Base-by-base conservation (phyloP, 2,888 invertebrate genomes). In the Drosophila leonis region DNA sequence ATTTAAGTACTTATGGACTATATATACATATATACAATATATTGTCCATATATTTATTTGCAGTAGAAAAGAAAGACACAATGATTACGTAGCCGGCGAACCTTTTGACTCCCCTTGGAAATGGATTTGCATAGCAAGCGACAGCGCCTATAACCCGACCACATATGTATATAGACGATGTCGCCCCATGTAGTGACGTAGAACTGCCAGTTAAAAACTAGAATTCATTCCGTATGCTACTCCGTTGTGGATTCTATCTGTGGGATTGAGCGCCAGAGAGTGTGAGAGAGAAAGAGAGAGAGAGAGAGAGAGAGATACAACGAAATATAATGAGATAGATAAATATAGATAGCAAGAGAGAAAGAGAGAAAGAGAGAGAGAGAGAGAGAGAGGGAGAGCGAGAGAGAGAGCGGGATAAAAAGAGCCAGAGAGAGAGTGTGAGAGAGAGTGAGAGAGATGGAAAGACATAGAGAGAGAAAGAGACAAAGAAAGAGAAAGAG, bases 161-260 rank as follows among this genome's bases (percentile, higher is more conserved):
- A n/a, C n/a, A 18, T 15, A 46, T 37, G 24, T 35, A 44, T 13
- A 48, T 51, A 51, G 51, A 24, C 42, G 61, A 62, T 55, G 33
- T 46, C 37, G 44, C 20, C 46, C 37, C 13, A 24, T 24, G 4
- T 24, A 63, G 35, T 57, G 35, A n/a, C 39, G 48, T 46, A 46
- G 24, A n/a, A 2, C 37, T 20, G 37, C 18, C 15, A 33, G 9
- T 24, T 29, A 61, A 65, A 20, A 39, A 52, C 12, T 44, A 44
- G 13, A 33, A 18, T 49, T 49, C 35, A 76, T 72, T 76, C 42
- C 35, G 42, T 42, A 72, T 72, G 76, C 57, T 67, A 72, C 62
- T 75, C 60, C 67, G 77, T 67, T 76, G 41, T 35, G 48, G 62
- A 71, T 48, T 37, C 12, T 41, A 74, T 55, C 31, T 51, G 37